Evolutionary conservation across 64 coral and sea anemone species (phyloP).

Genomic region (Exaiptasia diaphana): DNA sequence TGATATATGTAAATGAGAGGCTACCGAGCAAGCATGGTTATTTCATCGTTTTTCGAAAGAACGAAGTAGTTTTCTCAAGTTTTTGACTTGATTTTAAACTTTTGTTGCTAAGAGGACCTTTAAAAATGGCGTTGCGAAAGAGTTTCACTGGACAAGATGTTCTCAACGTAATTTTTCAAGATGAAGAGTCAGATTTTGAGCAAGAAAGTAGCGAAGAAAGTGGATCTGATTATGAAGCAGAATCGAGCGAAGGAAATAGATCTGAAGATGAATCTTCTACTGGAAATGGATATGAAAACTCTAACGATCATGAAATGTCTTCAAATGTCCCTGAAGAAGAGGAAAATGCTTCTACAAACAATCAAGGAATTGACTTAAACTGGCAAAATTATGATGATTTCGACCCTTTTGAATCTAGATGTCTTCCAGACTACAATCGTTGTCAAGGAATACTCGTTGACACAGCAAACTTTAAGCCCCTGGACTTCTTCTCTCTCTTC

Average conservation of each 20-base stretch:
- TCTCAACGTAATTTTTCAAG: slow-evolving; percentile 30
- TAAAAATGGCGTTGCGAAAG: slow-evolving; percentile 31
- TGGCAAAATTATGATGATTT: slow-evolving; percentile 27
- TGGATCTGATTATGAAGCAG: too few species aligned
- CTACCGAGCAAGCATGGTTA: neutral
- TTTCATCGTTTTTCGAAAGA: neutral
- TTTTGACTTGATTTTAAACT: too few species aligned
- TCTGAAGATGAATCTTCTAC: slow-evolving; percentile 10
- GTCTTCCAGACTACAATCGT: slow-evolving; percentile 30
- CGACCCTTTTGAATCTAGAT: slow-evolving; percentile 43
- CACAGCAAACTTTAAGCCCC: slow-evolving; percentile 29
- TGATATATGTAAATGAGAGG: slow-evolving; percentile 1
- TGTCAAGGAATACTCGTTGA: slow-evolving; percentile 44
- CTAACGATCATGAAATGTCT: slow-evolving; percentile 3
- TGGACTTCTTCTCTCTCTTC: slow-evolving; percentile 49
- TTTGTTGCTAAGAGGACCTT: neutral
- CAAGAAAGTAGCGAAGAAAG: slow-evolving; percentile 3
- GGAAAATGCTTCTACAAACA: neutral
- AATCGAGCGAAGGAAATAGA: neutral
- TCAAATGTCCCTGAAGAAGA: neutral
- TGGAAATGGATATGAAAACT: slow-evolving; percentile 15
- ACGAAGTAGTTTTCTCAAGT: too few species aligned
- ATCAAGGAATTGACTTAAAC: neutral
- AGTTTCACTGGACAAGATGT: slow-evolving; percentile 1
- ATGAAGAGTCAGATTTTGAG: slow-evolving; percentile 20